Evolutionary conservation across 2,113 vertebrate species (phyloP).

Genomic region (Tyto alba): DNA sequence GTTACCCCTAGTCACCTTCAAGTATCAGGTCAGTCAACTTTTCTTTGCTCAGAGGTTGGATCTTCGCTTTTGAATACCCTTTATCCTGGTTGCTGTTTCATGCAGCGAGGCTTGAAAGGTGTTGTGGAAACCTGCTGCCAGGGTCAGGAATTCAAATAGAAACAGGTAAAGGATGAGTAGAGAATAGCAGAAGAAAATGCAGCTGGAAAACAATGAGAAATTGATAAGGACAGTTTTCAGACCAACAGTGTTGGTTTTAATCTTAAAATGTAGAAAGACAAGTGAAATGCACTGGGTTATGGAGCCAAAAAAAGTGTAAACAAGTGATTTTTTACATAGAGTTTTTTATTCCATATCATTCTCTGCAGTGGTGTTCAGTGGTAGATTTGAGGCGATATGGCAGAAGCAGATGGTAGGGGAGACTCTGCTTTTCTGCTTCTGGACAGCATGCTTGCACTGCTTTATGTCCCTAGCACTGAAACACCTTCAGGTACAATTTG

Average conservation of each 20-base stretch:
- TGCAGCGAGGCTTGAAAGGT: background rate
- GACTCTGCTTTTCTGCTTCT: background rate
- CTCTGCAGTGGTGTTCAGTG: background rate
- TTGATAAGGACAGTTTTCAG: background rate
- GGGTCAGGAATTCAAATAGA: background rate
- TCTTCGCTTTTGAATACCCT: background rate
- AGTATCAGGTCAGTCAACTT: background rate
- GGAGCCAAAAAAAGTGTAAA: background rate
- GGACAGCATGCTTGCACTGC: accelerated
- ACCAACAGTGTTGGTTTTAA: background rate
- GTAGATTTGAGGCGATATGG: background rate
- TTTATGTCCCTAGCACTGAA: background rate
- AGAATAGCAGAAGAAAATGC: background rate
- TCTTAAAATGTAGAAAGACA: background rate
- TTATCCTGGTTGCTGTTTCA: background rate
- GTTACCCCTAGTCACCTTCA: background rate
- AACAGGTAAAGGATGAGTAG: background rate
- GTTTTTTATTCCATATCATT: background rate
- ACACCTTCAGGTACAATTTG: background rate
- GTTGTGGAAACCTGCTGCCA: background rate
- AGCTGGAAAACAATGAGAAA: background rate
- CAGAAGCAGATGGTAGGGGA: background rate
- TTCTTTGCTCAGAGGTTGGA: background rate
- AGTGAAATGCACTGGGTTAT: background rate
- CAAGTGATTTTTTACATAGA: background rate